Conservation (phyloP, 2,113 vertebrate species). For the Gorsachius goisagi region DNA sequence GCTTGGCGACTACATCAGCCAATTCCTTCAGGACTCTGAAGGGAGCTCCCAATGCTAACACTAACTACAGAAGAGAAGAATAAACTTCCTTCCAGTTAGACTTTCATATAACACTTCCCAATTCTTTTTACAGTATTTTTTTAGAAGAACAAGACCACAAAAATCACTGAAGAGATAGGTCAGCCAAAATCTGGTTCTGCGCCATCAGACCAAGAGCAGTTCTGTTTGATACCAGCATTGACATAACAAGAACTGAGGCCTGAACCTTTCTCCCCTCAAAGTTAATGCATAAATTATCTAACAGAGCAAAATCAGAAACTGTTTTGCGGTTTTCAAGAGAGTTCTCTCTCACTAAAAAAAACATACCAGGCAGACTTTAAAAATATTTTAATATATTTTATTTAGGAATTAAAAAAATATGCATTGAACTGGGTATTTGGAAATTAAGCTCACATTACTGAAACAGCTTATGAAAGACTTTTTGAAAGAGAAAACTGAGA, state of each 20-base stretch:
- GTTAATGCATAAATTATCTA: neutral
- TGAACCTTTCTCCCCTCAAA: neutral
- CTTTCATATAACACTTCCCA: neutral
- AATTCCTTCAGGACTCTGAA: no score
- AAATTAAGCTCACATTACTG: neutral
- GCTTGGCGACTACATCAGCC: no score
- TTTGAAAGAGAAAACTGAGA: neutral
- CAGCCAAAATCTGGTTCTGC: neutral
- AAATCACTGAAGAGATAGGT: neutral
- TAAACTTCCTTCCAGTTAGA: neutral
- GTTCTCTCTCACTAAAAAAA: neutral
- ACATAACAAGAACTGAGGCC: neutral
- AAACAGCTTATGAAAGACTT: neutral
- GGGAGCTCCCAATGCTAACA: neutral
- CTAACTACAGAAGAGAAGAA: neutral
- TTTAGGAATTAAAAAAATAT: neutral
- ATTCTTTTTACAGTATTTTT: neutral
- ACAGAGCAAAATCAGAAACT: neutral
- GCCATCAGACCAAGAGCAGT: neutral
- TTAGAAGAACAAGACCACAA: neutral
- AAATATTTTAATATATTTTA: conserved; percentile 37
- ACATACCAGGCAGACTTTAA: neutral
- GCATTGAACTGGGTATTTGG: neutral
- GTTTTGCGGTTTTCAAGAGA: neutral
- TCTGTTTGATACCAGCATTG: neutral